A percentile compares a stretch with the other conserved stretches of the same genome.
Evolutionary conservation across 2,113 vertebrate species (phyloP).

Genomic region (Falco punctatus): DNA sequence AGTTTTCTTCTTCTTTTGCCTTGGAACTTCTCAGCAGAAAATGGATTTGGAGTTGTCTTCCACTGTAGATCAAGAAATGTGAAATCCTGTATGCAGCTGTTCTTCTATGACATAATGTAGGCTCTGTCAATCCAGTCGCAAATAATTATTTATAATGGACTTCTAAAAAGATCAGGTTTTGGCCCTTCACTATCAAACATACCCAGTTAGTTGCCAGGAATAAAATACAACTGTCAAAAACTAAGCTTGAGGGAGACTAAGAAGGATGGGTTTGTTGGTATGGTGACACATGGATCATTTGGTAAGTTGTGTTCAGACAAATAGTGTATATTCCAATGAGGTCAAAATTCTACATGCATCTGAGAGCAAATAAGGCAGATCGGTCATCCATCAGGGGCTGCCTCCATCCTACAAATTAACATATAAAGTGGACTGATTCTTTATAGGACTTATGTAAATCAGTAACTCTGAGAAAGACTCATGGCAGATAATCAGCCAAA

Average conservation of each 20-base stretch:
- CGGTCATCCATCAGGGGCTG: neutral
- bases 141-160: neutral
- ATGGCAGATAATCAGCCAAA: constrained; percentile 6
- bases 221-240: neutral
- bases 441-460: neutral
- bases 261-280: neutral
- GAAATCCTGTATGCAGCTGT: neutral
- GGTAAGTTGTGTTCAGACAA: neutral
- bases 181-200: neutral
- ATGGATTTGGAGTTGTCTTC: neutral
- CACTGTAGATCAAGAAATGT: neutral
- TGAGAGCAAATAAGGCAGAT: neutral
- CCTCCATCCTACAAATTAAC: constrained; percentile 4
- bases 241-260: neutral
- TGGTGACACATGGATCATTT: neutral
- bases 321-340: neutral
- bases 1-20: neutral
- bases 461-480: neutral
- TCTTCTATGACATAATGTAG: neutral
- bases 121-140: neutral
- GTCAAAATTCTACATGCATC: neutral
- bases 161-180: neutral
- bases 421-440: constrained; percentile 25
- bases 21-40: neutral
- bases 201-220: neutral